A percentile compares a stretch with the other conserved stretches of the same genome.
Evolutionary conservation across 2,797 vertebrate species (phyloP).

Genomic region (Margarornis squamiger): DNA sequence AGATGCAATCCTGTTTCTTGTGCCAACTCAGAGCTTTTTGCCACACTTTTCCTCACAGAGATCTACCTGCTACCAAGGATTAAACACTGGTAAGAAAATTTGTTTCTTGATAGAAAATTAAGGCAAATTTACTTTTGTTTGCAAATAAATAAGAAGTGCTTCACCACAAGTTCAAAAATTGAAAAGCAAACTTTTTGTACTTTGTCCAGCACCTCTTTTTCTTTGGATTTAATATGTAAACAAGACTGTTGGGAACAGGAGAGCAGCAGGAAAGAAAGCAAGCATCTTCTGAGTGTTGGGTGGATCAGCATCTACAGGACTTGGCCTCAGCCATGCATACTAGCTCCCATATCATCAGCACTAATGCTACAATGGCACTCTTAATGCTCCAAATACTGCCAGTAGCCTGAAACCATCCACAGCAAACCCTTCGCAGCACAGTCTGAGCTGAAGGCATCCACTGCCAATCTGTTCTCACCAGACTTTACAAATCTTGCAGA

Average conservation of each 20-base stretch:
- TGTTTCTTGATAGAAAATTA: background rate
- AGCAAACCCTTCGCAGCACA: background rate
- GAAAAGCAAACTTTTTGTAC: background rate
- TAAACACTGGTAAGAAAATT: background rate
- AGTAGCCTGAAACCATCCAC: constrained; percentile 4
- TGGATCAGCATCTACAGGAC: background rate
- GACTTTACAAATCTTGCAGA: constrained; percentile 1
- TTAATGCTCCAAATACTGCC: background rate
- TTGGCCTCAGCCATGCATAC: background rate
- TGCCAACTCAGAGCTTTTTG: background rate
- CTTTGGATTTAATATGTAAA: background rate
- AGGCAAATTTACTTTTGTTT: background rate
- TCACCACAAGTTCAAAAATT: background rate
- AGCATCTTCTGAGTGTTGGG: background rate
- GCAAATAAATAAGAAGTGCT: background rate
- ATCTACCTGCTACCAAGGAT: background rate
- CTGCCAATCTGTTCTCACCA: background rate
- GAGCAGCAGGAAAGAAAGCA: background rate
- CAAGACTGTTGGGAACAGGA: background rate
- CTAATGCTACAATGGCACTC: background rate
- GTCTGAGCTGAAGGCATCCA: background rate
- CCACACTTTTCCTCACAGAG: background rate
- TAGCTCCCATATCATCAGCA: background rate
- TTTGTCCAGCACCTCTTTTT: background rate
- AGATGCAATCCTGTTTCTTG: background rate